Evolutionary conservation across 1,140 invertebrate species (phyloP), one percentile per base, ranked within the genome.

Genomic region (Drosophila triauraria): DNA sequence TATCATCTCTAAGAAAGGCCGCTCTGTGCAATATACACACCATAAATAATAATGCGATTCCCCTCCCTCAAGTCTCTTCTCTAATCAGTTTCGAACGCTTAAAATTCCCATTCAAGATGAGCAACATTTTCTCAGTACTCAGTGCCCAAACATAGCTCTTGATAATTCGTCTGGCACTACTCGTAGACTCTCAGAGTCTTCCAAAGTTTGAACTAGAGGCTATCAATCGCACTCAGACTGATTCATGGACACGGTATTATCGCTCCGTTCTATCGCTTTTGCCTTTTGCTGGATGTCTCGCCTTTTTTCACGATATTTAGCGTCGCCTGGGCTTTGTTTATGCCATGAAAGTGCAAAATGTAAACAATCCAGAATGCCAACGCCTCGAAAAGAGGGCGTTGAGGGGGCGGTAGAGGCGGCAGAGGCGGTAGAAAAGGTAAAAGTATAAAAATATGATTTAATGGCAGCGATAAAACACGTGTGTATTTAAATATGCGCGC

Each of bases 371-470:
- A 30, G 85, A 91, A 83, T 86, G 75, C 91, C 76, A 82, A 72
- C 70, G 78, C 40, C 65, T 63, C 38, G 23, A 35, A 57, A 47
- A n/a, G 57, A 23, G 58, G 59, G 57, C 15, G 60, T 38, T 17
- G 23, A 12, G 6, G 17, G 35, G 38, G 46, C 0, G 32, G 38
- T 13, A 47, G 17, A 27, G 30, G 59, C 10, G 76, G 47, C 50
- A 17, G 57, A 53, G 47, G 54, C 48, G 63, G 68, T 44, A 25
- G 71, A 69, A 77, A 85, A 87, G 82, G 86, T 91, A 91, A 88
- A 62, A 92, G 87, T 91, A 86, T 91, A 92, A 91, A 85, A 92
- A 92, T 91, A 92, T 92, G 91, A 92, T 92, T 92, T 92, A 92
- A 91, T 92, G 90, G 83, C 81, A 80, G 91, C 83, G 91, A 92